Conservation (phyloP, 2,888 invertebrate species). For the Cheilosia grossa region DNA sequence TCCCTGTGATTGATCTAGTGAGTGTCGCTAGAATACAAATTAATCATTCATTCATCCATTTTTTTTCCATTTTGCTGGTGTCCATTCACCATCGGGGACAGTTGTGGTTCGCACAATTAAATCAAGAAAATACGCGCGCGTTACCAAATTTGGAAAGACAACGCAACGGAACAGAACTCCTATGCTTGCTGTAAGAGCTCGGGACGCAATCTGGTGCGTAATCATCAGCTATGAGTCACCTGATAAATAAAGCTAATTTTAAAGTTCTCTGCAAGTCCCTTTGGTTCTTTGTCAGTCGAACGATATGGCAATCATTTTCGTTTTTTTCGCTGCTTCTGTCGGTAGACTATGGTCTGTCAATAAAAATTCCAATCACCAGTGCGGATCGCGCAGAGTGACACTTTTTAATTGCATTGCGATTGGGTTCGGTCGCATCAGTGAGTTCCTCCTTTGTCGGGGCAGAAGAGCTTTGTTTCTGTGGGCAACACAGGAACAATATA, state of each 20-base stretch:
- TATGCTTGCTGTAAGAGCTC: conserved; percentile 6
- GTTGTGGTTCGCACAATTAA: conserved; percentile 55
- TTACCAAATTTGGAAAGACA: conserved; percentile 67
- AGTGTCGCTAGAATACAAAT: conserved; percentile 71
- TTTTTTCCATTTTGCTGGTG: conserved; percentile 10
- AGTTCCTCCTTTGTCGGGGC: conserved; percentile 52
- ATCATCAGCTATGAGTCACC: conserved; percentile 50
- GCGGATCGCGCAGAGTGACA: conserved; percentile 54
- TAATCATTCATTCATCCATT: conserved; percentile 65
- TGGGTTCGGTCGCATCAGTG: conserved; percentile 65
- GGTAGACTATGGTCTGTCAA: conserved; percentile 45
- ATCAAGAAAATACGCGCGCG: conserved; percentile 62
- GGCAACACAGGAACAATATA: conserved; percentile 1
- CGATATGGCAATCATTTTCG: conserved; percentile 32
- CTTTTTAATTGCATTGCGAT: conserved; percentile 70
- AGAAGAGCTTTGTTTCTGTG: conserved; percentile 14
- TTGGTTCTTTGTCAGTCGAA: conserved; percentile 3
- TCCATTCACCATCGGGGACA: conserved; percentile 50
- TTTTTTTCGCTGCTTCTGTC: conserved; percentile 20
- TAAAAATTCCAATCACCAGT: conserved; percentile 68
- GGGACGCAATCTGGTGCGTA: conserved; percentile 10
- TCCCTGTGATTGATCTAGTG: conserved; percentile 52
- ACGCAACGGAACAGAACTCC: conserved; percentile 22
- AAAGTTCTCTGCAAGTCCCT: conserved; percentile 42
- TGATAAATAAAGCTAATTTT: conserved; percentile 31